Evolutionary conservation across 1,140 invertebrate genomes (phyloP).

Genomic region (Sinonovacula constricta): DNA sequence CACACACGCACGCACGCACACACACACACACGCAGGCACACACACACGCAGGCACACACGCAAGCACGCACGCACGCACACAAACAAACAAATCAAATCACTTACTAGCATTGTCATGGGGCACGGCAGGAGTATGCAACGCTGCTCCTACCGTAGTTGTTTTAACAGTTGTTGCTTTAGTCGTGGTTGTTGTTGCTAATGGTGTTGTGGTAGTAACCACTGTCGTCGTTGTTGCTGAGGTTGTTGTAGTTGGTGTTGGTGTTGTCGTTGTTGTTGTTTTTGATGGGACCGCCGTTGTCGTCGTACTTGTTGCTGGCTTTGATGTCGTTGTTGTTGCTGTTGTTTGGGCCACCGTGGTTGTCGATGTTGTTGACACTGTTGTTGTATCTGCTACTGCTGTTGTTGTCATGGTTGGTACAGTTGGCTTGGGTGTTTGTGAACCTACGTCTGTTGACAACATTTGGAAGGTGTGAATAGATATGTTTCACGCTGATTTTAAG

Average conservation of each 20-base stretch:
- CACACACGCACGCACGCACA: too few species aligned
- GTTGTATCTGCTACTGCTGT: slow-evolving; percentile 1
- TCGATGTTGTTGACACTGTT: not conserved
- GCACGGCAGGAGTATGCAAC: too few species aligned
- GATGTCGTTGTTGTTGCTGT: slow-evolving; percentile 2
- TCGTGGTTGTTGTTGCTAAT: not conserved
- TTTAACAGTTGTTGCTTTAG: not conserved
- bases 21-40: too few species aligned
- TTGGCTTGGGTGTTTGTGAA: slow-evolving; percentile 1
- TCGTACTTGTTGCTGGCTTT: not conserved
- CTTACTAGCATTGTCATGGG: too few species aligned
- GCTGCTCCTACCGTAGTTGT: not conserved
- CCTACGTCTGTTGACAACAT: too few species aligned
- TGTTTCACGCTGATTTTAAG: too few species aligned
- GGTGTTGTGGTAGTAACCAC: not conserved
- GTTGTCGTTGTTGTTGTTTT: slow-evolving; percentile 5
- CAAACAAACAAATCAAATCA: too few species aligned
- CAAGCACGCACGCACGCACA: too few species aligned
- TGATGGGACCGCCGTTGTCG: not conserved
- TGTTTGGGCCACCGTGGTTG: slow-evolving; percentile 21
- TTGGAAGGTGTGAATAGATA: too few species aligned
- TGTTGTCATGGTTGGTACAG: not conserved
- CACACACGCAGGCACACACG: too few species aligned
- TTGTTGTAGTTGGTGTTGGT: not conserved
- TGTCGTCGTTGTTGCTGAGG: slow-evolving; percentile 4